Evolutionary conservation across 2,797 vertebrate genomes (phyloP).

Genomic region (Glyptemys insculpta): DNA sequence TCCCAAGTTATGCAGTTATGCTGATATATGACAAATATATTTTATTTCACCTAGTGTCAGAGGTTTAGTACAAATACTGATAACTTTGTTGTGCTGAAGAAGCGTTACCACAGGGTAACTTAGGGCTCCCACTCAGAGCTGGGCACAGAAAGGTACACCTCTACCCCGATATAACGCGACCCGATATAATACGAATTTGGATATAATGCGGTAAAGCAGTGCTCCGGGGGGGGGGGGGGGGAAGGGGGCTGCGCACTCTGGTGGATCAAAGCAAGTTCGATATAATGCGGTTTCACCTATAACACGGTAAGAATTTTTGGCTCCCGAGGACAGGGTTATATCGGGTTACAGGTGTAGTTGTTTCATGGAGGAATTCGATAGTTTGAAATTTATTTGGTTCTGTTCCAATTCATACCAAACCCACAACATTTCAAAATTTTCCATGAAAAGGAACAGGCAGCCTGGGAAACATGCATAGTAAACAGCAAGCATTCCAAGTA

Average conservation of each 20-base stretch:
- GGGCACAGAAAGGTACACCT: background rate
- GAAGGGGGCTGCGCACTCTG: too few relatives aligned
- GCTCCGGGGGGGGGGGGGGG: too few relatives aligned
- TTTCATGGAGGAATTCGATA: background rate
- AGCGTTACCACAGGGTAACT: background rate
- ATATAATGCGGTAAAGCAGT: too few relatives aligned
- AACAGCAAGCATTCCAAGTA: background rate
- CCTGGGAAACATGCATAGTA: too few relatives aligned
- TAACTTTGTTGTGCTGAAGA: background rate
- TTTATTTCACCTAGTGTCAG: background rate
- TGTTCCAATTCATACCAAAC: background rate
- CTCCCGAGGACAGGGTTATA: too few relatives aligned
- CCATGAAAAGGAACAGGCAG: background rate
- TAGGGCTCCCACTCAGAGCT: background rate
- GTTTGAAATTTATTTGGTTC: background rate
- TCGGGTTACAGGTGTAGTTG: fast-evolving
- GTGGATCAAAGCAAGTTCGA: too few relatives aligned
- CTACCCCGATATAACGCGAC: too few relatives aligned
- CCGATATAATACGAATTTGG: too few relatives aligned
- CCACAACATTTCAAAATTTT: background rate
- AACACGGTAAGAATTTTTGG: too few relatives aligned
- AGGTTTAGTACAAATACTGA: background rate
- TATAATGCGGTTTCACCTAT: too few relatives aligned
- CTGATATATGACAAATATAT: background rate
- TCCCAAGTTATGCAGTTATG: background rate